These are phyloP conservation scores for Salminus brasiliensis DNA, from an alignment of 2,113 vertebrate species.

Conservation along the genomic window DNA sequence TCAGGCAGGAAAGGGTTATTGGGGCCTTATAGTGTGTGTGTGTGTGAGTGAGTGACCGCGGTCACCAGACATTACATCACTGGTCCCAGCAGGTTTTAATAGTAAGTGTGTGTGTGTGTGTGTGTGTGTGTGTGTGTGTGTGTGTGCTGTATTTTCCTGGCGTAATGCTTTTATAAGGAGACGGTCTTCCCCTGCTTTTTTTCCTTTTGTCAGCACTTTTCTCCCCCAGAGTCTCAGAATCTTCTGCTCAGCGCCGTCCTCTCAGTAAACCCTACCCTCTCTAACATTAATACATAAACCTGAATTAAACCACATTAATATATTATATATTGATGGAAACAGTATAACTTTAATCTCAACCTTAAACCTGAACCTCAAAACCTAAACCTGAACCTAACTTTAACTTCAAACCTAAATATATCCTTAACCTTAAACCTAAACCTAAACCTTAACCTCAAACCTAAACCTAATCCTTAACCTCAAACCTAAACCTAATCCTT, in stretches of 20 bases:
- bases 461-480: no score
- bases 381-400: no score
- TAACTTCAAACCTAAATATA: no score
- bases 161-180: slow-evolving; percentile 16
- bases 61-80: slow-evolving; percentile 56
- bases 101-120: slow-evolving; percentile 18
- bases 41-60: slow-evolving; percentile 61
- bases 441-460: no score
- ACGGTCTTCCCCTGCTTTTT: slow-evolving; percentile 17
- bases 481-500: no score
- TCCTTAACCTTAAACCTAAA: no score
- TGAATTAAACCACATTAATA: no score
- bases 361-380: no score
- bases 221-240: neutral
- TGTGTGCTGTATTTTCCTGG: slow-evolving; percentile 44
- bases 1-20: no score
- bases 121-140: slow-evolving; percentile 12
- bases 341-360: no score
- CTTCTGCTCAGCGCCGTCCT: neutral
- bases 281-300: neutral
- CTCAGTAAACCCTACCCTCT: neutral
- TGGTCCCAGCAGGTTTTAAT: slow-evolving; percentile 45
- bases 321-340: no score
- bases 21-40: slow-evolving; percentile 38
- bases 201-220: slow-evolving; percentile 36